Evolutionary conservation across 2,113 vertebrate genomes (phyloP).

Genomic region (Platysteira castanea): DNA sequence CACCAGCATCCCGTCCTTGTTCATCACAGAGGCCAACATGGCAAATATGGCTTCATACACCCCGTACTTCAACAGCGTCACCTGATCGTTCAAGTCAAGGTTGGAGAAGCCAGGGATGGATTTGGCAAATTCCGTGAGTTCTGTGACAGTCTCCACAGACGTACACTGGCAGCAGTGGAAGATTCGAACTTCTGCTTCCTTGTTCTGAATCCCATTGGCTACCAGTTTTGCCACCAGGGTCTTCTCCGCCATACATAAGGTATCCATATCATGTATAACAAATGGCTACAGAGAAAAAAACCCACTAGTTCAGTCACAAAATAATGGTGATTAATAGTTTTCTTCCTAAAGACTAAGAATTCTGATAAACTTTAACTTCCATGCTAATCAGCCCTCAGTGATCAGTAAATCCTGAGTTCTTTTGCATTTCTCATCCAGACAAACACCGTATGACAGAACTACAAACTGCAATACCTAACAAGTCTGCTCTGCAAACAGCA

Average conservation of each 20-base stretch:
- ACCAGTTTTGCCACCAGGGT: conserved; percentile 92
- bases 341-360: not conserved
- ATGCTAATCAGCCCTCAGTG: not conserved
- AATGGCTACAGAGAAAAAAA: conserved; percentile 80
- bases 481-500: not conserved
- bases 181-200: conserved; percentile 91
- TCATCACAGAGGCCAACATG: conserved; percentile 96
- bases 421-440: not conserved
- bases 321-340: not conserved
- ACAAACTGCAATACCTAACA: not conserved
- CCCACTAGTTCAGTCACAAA: not conserved
- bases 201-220: conserved; percentile 84
- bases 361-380: not conserved
- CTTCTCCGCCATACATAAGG: conserved; percentile 92
- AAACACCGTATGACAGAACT: not conserved
- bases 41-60: conserved; percentile 97
- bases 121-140: conserved; percentile 96
- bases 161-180: conserved; percentile 98
- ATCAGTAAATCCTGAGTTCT: not conserved
- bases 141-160: conserved; percentile 92
- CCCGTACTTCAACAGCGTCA: conserved; percentile 93
- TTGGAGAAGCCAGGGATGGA: conserved; percentile 89
- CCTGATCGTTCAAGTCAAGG: conserved; percentile 94
- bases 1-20: conserved; percentile 96
- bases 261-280: conserved; percentile 98